Evolutionary conservation across 2,888 invertebrate genomes (phyloP).

Genomic region (Hipparchia semele): DNA sequence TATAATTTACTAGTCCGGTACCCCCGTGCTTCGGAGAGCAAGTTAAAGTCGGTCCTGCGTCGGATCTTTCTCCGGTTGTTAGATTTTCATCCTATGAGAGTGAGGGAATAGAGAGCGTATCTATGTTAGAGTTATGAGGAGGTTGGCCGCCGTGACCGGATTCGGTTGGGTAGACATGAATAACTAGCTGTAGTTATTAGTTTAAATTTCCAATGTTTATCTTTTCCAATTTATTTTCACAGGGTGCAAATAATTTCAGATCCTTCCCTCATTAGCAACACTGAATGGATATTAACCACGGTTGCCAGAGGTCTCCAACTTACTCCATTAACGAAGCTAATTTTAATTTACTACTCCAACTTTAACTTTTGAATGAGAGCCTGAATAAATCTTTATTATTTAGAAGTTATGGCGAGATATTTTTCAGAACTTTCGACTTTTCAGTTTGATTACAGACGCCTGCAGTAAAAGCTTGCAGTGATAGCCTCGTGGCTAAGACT

Average conservation of each 20-base stretch:
- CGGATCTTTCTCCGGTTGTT: too few relatives aligned
- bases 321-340: neutral
- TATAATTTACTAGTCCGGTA: too few relatives aligned
- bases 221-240: neutral
- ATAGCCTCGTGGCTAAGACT: too few relatives aligned
- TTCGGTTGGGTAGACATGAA: too few relatives aligned
- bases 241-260: slow-evolving; percentile 2
- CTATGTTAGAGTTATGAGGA: too few relatives aligned
- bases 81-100: too few relatives aligned
- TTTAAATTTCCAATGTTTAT: neutral
- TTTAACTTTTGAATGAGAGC: neutral
- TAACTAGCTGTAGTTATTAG: too few relatives aligned
- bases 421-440: neutral
- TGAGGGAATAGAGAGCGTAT: too few relatives aligned
- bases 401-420: neutral
- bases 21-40: too few relatives aligned
- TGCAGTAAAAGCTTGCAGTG: too few relatives aligned
- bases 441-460: neutral
- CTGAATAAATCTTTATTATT: neutral
- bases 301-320: slow-evolving; percentile 4
- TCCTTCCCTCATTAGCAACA: slow-evolving; percentile 1
- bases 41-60: too few relatives aligned
- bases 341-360: slow-evolving; percentile 14
- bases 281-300: slow-evolving; percentile 5
- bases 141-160: too few relatives aligned